These are phyloP conservation scores for Mythimna lalbum DNA, from an alignment of 2,888 invertebrate genomes.

Conservation along the genomic window DNA sequence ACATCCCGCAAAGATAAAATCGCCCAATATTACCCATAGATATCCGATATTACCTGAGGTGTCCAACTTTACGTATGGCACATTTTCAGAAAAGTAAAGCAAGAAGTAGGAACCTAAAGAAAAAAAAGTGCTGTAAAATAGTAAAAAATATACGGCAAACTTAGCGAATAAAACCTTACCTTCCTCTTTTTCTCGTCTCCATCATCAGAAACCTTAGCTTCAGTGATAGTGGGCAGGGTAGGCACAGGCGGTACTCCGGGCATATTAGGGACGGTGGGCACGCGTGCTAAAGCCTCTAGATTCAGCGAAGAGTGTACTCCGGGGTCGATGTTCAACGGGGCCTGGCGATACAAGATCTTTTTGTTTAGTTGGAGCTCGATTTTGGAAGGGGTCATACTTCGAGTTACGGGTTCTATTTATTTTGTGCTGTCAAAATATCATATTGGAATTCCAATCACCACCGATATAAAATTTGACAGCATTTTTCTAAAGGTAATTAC, in stretches of 20 bases:
- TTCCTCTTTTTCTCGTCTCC: constrained; percentile 81
- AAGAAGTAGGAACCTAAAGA: not conserved
- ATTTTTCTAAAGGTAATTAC: not conserved
- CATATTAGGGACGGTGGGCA: constrained; percentile 93
- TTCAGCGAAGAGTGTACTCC: constrained; percentile 98
- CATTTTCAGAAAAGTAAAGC: constrained; percentile 4
- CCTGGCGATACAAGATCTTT: constrained; percentile 76
- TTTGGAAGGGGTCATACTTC: constrained; percentile 35
- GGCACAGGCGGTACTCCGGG: constrained; percentile 96
- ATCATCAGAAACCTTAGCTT: constrained; percentile 94
- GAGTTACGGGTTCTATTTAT: constrained; percentile 27
- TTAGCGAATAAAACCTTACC: constrained; percentile 32
- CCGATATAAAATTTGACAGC: not conserved
- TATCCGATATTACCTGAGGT: not conserved
- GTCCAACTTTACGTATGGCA: not conserved
- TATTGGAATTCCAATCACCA: not conserved
- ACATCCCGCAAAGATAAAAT: not conserved
- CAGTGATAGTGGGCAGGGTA: constrained; percentile 97
- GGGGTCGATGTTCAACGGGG: constrained; percentile 97
- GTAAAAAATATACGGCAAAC: constrained; percentile 4
- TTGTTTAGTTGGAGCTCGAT: constrained; percentile 61
- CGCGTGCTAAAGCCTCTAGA: constrained; percentile 92
- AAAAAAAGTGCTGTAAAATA: constrained; percentile 7
- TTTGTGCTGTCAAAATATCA: not conserved
- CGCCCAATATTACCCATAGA: no score